phyloP scores from a whole-genome alignment of 2,797 vertebrate genomes.

The Myoxocephalus aenaeus region DNA sequence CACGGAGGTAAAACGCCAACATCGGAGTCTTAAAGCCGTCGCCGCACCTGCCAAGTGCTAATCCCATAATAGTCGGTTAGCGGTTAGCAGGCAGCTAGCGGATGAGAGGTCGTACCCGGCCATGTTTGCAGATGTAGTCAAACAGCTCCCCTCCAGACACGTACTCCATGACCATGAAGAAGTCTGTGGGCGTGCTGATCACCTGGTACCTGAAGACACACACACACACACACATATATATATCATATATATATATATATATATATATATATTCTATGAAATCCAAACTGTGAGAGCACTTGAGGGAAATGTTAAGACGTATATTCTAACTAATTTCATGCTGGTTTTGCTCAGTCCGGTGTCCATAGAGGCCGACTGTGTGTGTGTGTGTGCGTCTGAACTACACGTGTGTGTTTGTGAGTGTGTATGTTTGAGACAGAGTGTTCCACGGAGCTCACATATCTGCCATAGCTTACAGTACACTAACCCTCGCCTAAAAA shows the following conservation, averaged over 20 bases:
- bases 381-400: not conserved
- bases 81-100: too few relatives aligned
- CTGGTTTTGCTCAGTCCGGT: conserved; percentile 3
- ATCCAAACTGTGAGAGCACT: not conserved
- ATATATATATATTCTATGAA: too few relatives aligned
- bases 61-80: too few relatives aligned
- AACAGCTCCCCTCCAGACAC: conserved; percentile 97
- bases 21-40: too few relatives aligned
- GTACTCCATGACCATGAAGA: conserved; percentile 99
- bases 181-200: conserved; percentile 98
- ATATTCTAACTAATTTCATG: not conserved
- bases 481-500: conserved; percentile 73
- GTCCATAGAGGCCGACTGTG: not conserved
- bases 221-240: too few relatives aligned
- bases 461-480: conserved; percentile 69
- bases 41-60: too few relatives aligned
- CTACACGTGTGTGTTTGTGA: not conserved
- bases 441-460: conserved; percentile 50
- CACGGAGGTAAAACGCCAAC: too few relatives aligned
- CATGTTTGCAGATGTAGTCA: conserved; percentile 99
- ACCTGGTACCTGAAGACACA: conserved; percentile 92
- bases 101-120: conserved; percentile 83
- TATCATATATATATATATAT: too few relatives aligned
- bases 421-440: conserved; percentile 25
- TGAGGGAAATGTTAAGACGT: conserved; percentile 9